Evolutionary conservation across 1,140 invertebrate genomes (phyloP), one percentile per base, ranked within the genome.

Genomic region (Magallana angulata): DNA sequence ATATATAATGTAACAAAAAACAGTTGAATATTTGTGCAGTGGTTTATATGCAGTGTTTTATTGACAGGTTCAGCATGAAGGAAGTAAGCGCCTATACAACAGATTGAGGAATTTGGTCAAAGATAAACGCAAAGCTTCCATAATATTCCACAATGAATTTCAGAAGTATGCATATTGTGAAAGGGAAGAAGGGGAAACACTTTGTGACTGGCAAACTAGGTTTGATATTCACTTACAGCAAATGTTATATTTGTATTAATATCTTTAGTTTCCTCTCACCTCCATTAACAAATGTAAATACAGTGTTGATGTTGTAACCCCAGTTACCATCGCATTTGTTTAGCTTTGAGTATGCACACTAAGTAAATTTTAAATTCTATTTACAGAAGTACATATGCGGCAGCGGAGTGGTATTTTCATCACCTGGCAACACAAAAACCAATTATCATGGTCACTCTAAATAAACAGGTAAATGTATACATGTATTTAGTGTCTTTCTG

Each of bases 61-160:
- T 36, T 80, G 8, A 14, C 59, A 93, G 93, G 91, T 93, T n/a
- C 92, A 92, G 82, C 88, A 91, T 89, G 93, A 92, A 81, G 91
- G 91, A 80, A 92, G 92, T 59, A 90, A 90, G 71, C 86, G 91
- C 18, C 82, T 91, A 56, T 87, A 87, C 48, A 92, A 88, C 36
- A 87, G 92, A 84, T 68, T 94, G 16, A 90, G 91, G 16, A 91
- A 89, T 68, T 60, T 94, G 6, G 90, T 93, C 7, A 91, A 91
- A 84, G 92, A 92, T 83, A 86, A 85, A 11, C 85, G 91, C 16
- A 90, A 91, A 60, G 90, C 90, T 7, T 92, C 91, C 57, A 86
- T 94, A 9, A 87, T 92, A 80, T 94, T 94, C 68, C 89, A 92
- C 24, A 94, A 94, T 91, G 94, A 94, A 86, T 94, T 94, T 83